A percentile compares a stretch with the other conserved stretches of the same genome.
Conservation (phyloP, 2,888 invertebrate species). For the Philopedon plagiatum region DNA sequence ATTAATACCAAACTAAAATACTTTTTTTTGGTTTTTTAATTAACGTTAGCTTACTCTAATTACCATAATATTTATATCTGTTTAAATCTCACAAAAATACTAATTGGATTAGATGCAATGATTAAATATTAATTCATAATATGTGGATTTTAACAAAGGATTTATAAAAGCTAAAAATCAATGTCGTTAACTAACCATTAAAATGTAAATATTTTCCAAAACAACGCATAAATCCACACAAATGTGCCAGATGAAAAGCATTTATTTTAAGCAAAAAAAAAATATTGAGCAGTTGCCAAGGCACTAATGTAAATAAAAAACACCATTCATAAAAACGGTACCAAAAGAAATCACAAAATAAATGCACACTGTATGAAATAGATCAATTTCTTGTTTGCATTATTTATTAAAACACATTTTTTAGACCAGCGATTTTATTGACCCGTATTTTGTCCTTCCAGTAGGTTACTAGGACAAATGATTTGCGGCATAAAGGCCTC, state of each 20-base stretch:
- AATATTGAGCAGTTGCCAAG: conserved; percentile 12
- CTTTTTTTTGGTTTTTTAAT: no score
- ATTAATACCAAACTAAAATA: no score
- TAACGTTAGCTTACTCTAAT: no score
- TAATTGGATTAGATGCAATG: no score
- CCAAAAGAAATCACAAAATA: not conserved
- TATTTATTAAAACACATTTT: conserved; percentile 9
- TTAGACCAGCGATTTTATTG: conserved; percentile 23
- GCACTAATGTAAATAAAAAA: not conserved
- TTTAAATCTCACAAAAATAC: no score
- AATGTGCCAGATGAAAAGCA: not conserved
- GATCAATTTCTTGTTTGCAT: not conserved
- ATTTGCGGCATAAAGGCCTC: not conserved
- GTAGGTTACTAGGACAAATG: conserved; percentile 24
- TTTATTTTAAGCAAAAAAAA: conserved; percentile 3
- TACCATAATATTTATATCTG: no score
- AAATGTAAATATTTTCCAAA: not conserved
- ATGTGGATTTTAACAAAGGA: no score
- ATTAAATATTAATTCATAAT: no score
- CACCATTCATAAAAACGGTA: conserved; percentile 2
- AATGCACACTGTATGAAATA: not conserved
- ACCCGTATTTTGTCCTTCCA: conserved; percentile 32
- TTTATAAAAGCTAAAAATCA: no score
- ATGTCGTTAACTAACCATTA: no score
- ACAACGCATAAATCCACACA: not conserved